Evolutionary conservation across 2,113 vertebrate genomes (phyloP), one percentile per base, ranked within the genome.

Genomic region (Peromyscus californicus): DNA sequence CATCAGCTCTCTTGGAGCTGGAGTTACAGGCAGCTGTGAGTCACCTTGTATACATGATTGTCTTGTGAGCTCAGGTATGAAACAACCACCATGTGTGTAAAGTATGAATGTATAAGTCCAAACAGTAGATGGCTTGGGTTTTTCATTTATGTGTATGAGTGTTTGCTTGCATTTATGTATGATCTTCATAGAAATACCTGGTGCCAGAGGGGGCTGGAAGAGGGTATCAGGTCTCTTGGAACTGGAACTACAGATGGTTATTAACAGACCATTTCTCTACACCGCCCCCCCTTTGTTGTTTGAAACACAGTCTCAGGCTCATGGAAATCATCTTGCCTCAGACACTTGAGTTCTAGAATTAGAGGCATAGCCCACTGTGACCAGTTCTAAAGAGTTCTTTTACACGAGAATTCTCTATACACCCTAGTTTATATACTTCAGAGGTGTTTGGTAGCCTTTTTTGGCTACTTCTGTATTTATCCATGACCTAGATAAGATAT

Each of bases 61-160:
- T 86, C 63, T 88, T 95, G 21, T 86, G 59, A 36, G 54, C 26
- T 75, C 90, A 90, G 31, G 36, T 65, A 90, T 45, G 39, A 90
- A 36, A 11, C n/a, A 72, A 42, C 76, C 54, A 67, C 42, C 69
- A 90, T 90, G 21, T 72, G 31, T 92, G 24, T 70, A 78, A 90
- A 51, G 4, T 74, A 79, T 92, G 69, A 74, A 19, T 42, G 21
- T 92, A 1, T 69, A 70, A 65, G 17, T 57, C 7, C 51, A 57
- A 39, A 67, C 24, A 86, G 63, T 13, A 26, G 5, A 86, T 85
- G 39, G 39, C 39, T 61, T 33, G 61, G 26, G 8, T 45, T 19
- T 85, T 65, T n/a, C n/a, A 45, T 45, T 67, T 61, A 83, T 26
- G 12, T 83, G 22, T 61, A 59, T 83, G 36, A 83, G 54, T 61